Evolutionary conservation across 64 coral and sea anemone species (phyloP).

Genomic region (Trachythela sp.): DNA sequence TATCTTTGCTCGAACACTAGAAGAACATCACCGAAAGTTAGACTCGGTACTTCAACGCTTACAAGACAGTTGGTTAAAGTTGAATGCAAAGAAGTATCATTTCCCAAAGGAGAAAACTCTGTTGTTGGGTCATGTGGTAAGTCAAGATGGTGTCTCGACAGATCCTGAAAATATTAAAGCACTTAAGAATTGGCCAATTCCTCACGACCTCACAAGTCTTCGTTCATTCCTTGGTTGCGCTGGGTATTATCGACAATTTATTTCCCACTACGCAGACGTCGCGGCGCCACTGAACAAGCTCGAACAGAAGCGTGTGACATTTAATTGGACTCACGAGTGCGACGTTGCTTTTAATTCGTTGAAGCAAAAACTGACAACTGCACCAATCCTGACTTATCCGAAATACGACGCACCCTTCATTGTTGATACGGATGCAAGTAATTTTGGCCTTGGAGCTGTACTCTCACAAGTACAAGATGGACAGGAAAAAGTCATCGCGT

Average conservation of each 20-base stretch:
- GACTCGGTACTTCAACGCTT: background rate
- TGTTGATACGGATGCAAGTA: background rate
- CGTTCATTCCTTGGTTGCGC: background rate
- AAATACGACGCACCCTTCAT: background rate
- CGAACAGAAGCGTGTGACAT: background rate
- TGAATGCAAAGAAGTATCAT: conserved; percentile 13
- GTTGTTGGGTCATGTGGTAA: conserved; percentile 5
- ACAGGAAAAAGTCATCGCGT: background rate
- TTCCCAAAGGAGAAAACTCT: background rate
- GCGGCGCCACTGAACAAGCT: background rate
- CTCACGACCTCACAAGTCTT: background rate
- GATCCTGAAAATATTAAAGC: background rate
- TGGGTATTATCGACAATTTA: background rate
- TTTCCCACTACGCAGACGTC: background rate
- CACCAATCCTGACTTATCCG: background rate
- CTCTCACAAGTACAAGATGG: background rate
- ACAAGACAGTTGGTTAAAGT: background rate
- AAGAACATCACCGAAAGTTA: background rate
- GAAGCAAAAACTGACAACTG: background rate
- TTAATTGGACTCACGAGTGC: background rate
- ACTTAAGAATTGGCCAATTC: background rate
- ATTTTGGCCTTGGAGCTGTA: background rate
- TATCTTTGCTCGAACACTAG: background rate
- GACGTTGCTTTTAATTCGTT: background rate
- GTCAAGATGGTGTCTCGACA: background rate